Evolutionary conservation across 2,113 vertebrate genomes (phyloP).

Genomic region (Cygnus atratus): DNA sequence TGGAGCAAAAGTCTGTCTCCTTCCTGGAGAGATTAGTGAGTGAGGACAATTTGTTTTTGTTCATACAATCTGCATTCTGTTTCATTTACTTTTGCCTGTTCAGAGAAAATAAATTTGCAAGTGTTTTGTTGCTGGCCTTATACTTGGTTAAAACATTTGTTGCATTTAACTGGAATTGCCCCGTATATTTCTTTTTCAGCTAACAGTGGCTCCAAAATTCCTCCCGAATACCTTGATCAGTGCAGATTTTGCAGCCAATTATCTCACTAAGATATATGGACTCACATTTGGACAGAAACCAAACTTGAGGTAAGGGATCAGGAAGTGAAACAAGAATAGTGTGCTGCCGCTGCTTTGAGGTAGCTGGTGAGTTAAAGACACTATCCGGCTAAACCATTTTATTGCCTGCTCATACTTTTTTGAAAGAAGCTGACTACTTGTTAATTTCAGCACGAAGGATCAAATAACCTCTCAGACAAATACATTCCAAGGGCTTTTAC

Average conservation of each 20-base stretch:
- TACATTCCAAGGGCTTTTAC: constrained; percentile 15
- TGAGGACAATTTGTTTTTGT: constrained; percentile 41
- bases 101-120: constrained; percentile 7
- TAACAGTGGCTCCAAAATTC: constrained; percentile 88
- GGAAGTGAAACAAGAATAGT: constrained; percentile 21
- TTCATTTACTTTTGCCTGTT: constrained; percentile 15
- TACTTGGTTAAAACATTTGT: neutral
- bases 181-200: constrained; percentile 76
- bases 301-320: constrained; percentile 83
- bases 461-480: neutral
- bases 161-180: neutral
- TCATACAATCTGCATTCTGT: neutral
- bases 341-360: neutral
- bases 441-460: neutral
- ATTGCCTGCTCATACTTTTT: neutral
- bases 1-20: constrained; percentile 34
- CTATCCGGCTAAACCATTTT: constrained; percentile 21
- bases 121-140: constrained; percentile 12
- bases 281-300: constrained; percentile 96
- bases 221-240: constrained; percentile 91
- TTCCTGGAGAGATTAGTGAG: constrained; percentile 54
- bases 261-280: constrained; percentile 91
- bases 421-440: constrained; percentile 25
- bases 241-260: constrained; percentile 96
- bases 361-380: neutral